Evolutionary conservation across 1,140 invertebrate species (phyloP).

Genomic region (Popillia japonica): DNA sequence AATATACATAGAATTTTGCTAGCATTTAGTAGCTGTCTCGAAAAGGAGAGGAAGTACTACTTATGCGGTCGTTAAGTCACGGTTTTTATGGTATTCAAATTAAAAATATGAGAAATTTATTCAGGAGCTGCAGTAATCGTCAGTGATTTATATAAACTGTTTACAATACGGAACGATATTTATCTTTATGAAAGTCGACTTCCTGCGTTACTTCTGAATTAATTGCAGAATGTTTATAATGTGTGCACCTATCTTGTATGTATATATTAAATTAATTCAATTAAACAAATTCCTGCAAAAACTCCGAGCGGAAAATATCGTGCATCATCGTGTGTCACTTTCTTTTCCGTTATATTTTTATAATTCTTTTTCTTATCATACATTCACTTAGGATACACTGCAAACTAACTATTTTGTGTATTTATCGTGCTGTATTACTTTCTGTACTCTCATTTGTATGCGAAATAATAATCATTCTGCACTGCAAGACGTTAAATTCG

Average conservation of each 20-base stretch:
- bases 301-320: too few species aligned
- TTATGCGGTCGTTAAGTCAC: conserved; percentile 7
- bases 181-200: neutral
- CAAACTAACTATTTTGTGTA: too few species aligned
- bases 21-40: neutral
- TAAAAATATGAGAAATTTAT: conserved; percentile 6
- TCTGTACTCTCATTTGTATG: too few species aligned
- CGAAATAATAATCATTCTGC: too few species aligned
- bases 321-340: too few species aligned
- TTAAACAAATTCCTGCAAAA: too few species aligned
- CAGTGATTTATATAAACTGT: neutral
- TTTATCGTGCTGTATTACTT: too few species aligned
- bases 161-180: neutral
- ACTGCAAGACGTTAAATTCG: too few species aligned
- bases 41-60: conserved; percentile 8
- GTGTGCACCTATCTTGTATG: neutral
- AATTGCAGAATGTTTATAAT: neutral
- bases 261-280: too few species aligned
- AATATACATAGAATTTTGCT: neutral
- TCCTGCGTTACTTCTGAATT: neutral
- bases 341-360: too few species aligned
- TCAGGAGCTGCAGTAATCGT: neutral
- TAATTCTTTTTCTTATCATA: too few species aligned
- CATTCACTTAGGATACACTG: too few species aligned
- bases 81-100: neutral